phyloP scores from a whole-genome alignment of 1,140 invertebrate genomes.

The Macrobrachium rosenbergii region DNA sequence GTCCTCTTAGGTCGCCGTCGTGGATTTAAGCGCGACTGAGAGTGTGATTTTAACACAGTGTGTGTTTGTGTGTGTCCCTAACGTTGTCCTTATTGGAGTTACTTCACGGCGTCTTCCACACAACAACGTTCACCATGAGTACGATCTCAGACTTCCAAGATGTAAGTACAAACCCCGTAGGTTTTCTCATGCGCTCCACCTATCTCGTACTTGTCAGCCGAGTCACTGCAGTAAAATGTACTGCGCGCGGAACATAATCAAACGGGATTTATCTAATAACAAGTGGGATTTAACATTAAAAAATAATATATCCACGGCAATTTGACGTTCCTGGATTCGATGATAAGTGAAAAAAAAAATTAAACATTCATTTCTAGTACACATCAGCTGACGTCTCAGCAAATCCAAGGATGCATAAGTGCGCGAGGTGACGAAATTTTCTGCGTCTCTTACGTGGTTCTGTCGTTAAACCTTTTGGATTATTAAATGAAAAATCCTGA shows the following conservation, averaged over 20 bases:
- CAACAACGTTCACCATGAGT: conserved; percentile 43
- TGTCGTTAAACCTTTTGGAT: too few species aligned
- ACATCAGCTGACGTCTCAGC: too few species aligned
- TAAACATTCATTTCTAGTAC: too few species aligned
- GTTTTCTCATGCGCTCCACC: not conserved
- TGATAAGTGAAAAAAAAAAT: too few species aligned
- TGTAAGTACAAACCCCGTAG: conserved; percentile 32
- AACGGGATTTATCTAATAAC: too few species aligned
- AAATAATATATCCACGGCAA: too few species aligned
- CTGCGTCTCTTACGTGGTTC: too few species aligned
- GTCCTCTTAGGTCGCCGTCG: conserved; percentile 49
- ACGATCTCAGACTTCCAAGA: conserved; percentile 56
- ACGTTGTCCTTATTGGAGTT: conserved; percentile 40
- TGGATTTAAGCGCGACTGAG: conserved; percentile 28
- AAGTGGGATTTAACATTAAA: too few species aligned
- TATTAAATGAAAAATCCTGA: too few species aligned
- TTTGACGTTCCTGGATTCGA: too few species aligned
- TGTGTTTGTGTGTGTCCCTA: conserved; percentile 30
- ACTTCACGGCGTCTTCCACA: conserved; percentile 11
- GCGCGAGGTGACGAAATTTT: too few species aligned
- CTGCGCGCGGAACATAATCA: not conserved
- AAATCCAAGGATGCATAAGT: too few species aligned
- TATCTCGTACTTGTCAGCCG: not conserved
- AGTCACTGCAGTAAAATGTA: not conserved
- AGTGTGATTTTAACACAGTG: conserved; percentile 14